Evolutionary conservation across 2,888 invertebrate species (phyloP), one percentile per base, ranked within the genome.

Genomic region (Drosophila lutescens): DNA sequence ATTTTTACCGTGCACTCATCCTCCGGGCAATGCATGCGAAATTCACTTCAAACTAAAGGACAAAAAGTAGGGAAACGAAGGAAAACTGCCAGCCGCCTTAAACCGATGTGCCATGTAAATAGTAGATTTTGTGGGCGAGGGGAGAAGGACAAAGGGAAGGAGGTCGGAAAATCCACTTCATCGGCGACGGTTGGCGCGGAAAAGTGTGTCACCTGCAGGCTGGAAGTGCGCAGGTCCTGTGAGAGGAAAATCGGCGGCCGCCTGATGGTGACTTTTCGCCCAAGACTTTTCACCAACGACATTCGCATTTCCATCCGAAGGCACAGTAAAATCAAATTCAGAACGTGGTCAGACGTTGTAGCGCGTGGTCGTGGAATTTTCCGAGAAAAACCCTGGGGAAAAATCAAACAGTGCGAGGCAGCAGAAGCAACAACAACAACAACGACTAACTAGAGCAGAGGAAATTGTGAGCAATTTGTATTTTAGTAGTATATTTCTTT

Each of bases 281-380:
- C 1, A 32, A 17, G 32, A 32, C 17, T 32, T 49, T 34, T 49
- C 49, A 49, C 49, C 49, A 49, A 49, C 49, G 32, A 34, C 1
- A 32, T 13, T 49, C 49, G 49, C 49, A 34, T 20, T 32, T 49
- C 32, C 49, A 34, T 34, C 34, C 34, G 17, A 49, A 20, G 34
- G 34, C 34, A 7, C 32, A 40, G 58, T n/a, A 17, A 56, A 32
- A 30, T 55, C 7, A 17, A 30, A 12, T 41, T 80, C 90, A 90
- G 90, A 90, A 78, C 86, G 89, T 83, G 87, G 86, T 89, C 79
- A 86, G 88, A 82, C 86, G 88, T 90, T 80, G 81, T 68, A 85
- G 80, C 89, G 90, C 87, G 84, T 89, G 77, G 89, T 91, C 90
- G 90, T 90, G 77, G 71, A 65, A 36, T 59, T 63, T 63, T 76